Base-by-base conservation (phyloP, 1,140 invertebrate species). In the Papilio dardanus region DNA sequence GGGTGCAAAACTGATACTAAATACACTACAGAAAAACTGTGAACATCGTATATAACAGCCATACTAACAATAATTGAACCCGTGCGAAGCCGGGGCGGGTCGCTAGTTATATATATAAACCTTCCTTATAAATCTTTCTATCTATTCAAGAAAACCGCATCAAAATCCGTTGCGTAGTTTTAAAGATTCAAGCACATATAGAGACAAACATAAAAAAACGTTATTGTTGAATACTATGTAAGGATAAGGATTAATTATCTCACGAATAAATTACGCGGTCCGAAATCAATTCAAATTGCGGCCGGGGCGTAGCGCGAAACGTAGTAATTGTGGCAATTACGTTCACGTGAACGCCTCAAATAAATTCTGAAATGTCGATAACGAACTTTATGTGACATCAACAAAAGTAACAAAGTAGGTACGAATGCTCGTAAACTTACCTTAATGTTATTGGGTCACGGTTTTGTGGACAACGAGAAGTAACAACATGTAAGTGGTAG, bases 331-430 rank as follows among this genome's bases (percentile, higher is more conserved):
- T 62, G 24, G 54, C 54, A 62, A 62, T 62, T 62, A 62, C 54
- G 54, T 12, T 62, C 54, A 62, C 54, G 54, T 62, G 54, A 62
- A 62, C 54, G 54, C 54, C 54, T 62, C 54, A 12, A 62, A 62
- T 62, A 62, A 62, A 62, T 62, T 28, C 54, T 16, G 54, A 62
- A 62, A 62, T 24, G 54, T 62, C 54, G 54, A 62, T 62, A 62
- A 62, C 54, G 30, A 62, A 62, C 54, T 62, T 62, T 62, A 62
- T 62, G 54, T 28, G 54, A 62, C 54, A 62, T 62, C 54, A 62
- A 62, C 54, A 62, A 62, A 62, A 62, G 54, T 62, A 62, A 62
- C 54, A 62, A 62, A 62, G 24, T 62, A 46, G 42, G n/a, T 46
- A 62, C 54, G 24, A 62, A 62, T 62, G 8, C 54, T 62, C 54